phyloP scores from a whole-genome alignment of 2,113 vertebrate genomes.

The Arenaria interpres region DNA sequence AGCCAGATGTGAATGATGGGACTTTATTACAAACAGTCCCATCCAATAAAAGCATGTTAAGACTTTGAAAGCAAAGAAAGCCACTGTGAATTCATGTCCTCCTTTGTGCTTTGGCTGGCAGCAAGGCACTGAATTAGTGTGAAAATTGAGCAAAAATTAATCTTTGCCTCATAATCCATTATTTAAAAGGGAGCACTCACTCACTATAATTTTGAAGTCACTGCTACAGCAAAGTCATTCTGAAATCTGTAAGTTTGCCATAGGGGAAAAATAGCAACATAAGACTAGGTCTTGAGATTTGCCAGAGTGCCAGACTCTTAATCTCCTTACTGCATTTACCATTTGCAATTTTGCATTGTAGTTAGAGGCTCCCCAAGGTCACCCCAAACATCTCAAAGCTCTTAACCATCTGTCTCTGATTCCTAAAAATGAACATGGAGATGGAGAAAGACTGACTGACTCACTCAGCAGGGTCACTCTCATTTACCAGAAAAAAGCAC shows the following conservation, averaged over 20 bases:
- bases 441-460: neutral
- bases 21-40: neutral
- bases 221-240: conserved; percentile 56
- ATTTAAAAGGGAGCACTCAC: conserved; percentile 55
- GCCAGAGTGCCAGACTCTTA: conserved; percentile 25
- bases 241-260: conserved; percentile 58
- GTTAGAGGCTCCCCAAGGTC: conserved; percentile 34
- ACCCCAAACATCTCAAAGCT: neutral
- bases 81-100: conserved; percentile 29
- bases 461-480: neutral
- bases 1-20: neutral
- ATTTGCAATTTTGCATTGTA: neutral
- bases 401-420: neutral
- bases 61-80: neutral
- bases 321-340: conserved; percentile 25
- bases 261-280: conserved; percentile 34
- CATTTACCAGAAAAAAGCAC: neutral
- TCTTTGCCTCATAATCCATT: conserved; percentile 58
- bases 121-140: conserved; percentile 28
- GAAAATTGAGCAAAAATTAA: conserved; percentile 59
- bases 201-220: conserved; percentile 55
- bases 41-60: neutral
- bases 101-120: conserved; percentile 26
- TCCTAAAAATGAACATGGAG: neutral
- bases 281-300: conserved; percentile 40